These are phyloP conservation scores for Charina bottae DNA, from an alignment of 2,113 vertebrate genomes.

Conservation along the genomic window DNA sequence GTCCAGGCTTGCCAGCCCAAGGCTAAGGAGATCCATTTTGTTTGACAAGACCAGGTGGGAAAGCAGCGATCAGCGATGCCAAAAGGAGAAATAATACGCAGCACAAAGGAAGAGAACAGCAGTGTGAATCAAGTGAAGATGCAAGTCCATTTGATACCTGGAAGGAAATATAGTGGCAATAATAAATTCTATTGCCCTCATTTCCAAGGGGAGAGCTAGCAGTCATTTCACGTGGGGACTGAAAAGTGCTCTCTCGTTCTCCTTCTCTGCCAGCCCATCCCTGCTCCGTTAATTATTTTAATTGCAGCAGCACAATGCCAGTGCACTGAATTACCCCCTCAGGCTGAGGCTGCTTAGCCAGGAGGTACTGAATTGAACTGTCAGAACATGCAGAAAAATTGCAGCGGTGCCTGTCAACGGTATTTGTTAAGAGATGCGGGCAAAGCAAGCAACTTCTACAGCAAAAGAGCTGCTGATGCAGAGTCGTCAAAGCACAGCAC, in stretches of 20 bases:
- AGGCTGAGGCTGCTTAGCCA: slow-evolving; percentile 79
- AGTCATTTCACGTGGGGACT: slow-evolving; percentile 58
- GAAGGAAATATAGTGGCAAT: slow-evolving; percentile 44
- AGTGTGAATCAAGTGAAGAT: slow-evolving; percentile 18
- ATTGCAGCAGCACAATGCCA: slow-evolving; percentile 85
- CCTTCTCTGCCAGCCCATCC: slow-evolving; percentile 71
- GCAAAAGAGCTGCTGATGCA: slow-evolving; percentile 78
- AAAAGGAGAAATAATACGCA: slow-evolving; percentile 21
- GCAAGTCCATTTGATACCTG: slow-evolving; percentile 20
- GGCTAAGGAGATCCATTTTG: slow-evolving; percentile 40
- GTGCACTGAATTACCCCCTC: slow-evolving; percentile 78
- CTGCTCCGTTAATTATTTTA: slow-evolving; percentile 94
- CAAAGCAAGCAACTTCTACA: slow-evolving; percentile 78
- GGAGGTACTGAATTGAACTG: slow-evolving; percentile 86
- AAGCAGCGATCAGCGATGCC: slow-evolving; percentile 21
- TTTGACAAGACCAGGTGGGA: slow-evolving; percentile 33
- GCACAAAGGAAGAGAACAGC: slow-evolving; percentile 6
- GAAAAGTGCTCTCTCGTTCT: slow-evolving; percentile 57
- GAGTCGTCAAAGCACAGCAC: slow-evolving; percentile 80
- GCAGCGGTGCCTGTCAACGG: slow-evolving; percentile 79
- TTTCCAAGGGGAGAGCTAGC: slow-evolving; percentile 55
- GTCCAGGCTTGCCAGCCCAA: not conserved
- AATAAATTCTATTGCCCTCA: slow-evolving; percentile 57
- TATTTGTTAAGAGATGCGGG: slow-evolving; percentile 82
- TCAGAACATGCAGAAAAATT: slow-evolving; percentile 84